These are phyloP conservation scores for Lasioglossum pauxillum DNA, from an alignment of 2,888 invertebrate species.

Conservation along the genomic window DNA sequence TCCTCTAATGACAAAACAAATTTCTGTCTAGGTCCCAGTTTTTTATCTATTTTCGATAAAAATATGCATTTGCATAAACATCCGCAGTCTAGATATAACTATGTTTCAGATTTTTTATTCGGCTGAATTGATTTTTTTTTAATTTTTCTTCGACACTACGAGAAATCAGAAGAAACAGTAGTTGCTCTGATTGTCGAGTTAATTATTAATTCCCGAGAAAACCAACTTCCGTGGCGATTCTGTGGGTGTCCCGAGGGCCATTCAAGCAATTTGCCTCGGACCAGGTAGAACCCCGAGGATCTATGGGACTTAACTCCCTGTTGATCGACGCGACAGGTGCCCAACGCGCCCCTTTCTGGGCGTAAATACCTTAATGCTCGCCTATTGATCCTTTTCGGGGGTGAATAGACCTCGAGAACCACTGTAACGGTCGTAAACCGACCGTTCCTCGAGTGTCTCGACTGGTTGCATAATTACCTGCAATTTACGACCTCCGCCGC, in stretches of 20 bases:
- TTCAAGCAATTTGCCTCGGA: constrained; percentile 57
- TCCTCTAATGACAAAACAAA: no score
- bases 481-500: not conserved
- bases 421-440: not conserved
- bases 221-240: constrained; percentile 35
- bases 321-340: constrained; percentile 66
- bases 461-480: not conserved
- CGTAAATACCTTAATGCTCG: constrained; percentile 51
- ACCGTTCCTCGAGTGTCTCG: not conserved
- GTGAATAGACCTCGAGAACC: constrained; percentile 22
- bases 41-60: no score
- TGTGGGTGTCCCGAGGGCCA: not conserved
- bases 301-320: constrained; percentile 34
- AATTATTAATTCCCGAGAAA: constrained; percentile 37
- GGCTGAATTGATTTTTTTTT: not conserved
- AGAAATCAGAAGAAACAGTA: not conserved
- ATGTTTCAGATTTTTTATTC: not conserved
- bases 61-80: no score
- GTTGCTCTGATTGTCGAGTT: not conserved
- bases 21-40: no score
- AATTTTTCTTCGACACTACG: no score
- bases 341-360: constrained; percentile 63
- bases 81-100: not conserved
- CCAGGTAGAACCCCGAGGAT: constrained; percentile 45
- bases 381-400: constrained; percentile 24